Evolutionary conservation across 2,888 invertebrate species (phyloP).

Genomic region (Dasysyrphus albostriatus): DNA sequence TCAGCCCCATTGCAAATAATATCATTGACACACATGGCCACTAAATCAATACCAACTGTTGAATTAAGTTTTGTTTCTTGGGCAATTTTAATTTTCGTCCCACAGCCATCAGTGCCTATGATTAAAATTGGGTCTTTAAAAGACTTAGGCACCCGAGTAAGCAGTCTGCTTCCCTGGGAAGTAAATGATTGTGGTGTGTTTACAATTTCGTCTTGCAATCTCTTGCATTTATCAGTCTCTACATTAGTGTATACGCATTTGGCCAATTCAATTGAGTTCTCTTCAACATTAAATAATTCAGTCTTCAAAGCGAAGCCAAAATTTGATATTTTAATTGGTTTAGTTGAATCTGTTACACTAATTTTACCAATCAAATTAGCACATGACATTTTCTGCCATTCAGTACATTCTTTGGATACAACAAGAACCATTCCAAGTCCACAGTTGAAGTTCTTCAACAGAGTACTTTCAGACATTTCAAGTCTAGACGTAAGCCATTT

Average conservation of each 20-base stretch:
- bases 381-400: slow-evolving; percentile 84
- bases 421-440: slow-evolving; percentile 95
- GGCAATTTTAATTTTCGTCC: slow-evolving; percentile 97
- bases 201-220: slow-evolving; percentile 43
- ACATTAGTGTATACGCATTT: background rate
- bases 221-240: slow-evolving; percentile 21
- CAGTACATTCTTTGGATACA: slow-evolving; percentile 85
- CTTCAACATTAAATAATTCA: slow-evolving; percentile 78
- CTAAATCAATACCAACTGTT: slow-evolving; percentile 96
- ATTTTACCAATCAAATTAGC: slow-evolving; percentile 85
- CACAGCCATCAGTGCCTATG: slow-evolving; percentile 98
- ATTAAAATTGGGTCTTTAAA: slow-evolving; percentile 93
- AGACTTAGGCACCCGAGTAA: slow-evolving; percentile 80
- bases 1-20: slow-evolving; percentile 97
- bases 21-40: slow-evolving; percentile 99
- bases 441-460: slow-evolving; percentile 97
- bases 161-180: slow-evolving; percentile 80
- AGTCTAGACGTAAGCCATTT: slow-evolving; percentile 94
- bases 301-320: slow-evolving; percentile 88
- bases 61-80: slow-evolving; percentile 90
- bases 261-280: background rate
- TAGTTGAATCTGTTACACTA: slow-evolving; percentile 54
- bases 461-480: slow-evolving; percentile 89
- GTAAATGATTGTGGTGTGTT: slow-evolving; percentile 78
- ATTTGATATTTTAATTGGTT: slow-evolving; percentile 86